phyloP scores from a whole-genome alignment of 2,888 invertebrate species.

The Agrotis clavis region DNA sequence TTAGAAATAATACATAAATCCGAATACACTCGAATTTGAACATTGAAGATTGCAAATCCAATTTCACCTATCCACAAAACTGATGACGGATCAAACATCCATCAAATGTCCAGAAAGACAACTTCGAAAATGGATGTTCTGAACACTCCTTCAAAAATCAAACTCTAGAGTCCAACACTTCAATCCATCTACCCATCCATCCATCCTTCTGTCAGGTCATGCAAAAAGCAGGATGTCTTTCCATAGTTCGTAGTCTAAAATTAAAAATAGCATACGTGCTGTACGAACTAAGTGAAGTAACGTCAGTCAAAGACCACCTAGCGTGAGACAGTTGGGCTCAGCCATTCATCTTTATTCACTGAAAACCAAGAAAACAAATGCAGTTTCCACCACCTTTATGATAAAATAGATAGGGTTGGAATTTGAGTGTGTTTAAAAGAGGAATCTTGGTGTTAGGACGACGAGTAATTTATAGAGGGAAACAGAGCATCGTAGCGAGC shows the following conservation, averaged over 20 bases:
- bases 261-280: slow-evolving; percentile 81
- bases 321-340: slow-evolving; percentile 79
- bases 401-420: fast-evolving
- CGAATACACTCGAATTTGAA: not conserved
- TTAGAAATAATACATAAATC: not conserved
- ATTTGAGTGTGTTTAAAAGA: slow-evolving; percentile 11
- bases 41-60: slow-evolving; percentile 16
- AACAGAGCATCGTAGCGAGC: slow-evolving; percentile 52
- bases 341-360: slow-evolving; percentile 88
- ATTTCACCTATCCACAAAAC: slow-evolving; percentile 7
- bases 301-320: slow-evolving; percentile 89
- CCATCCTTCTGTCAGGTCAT: not conserved
- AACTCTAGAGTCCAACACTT: slow-evolving; percentile 3
- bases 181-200: slow-evolving; percentile 9
- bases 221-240: slow-evolving; percentile 7
- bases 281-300: slow-evolving; percentile 76
- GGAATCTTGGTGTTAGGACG: slow-evolving; percentile 67
- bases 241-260: slow-evolving; percentile 71
- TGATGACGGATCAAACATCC: slow-evolving; percentile 21
- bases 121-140: not conserved
- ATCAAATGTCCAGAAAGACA: slow-evolving; percentile 15
- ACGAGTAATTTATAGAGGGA: slow-evolving; percentile 81
- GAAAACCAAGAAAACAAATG: slow-evolving; percentile 55
- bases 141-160: slow-evolving; percentile 14
- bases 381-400: slow-evolving; percentile 11